Conservation (phyloP, 1,140 invertebrate genomes). For the Pseudomyrmex flavicornis region DNA sequence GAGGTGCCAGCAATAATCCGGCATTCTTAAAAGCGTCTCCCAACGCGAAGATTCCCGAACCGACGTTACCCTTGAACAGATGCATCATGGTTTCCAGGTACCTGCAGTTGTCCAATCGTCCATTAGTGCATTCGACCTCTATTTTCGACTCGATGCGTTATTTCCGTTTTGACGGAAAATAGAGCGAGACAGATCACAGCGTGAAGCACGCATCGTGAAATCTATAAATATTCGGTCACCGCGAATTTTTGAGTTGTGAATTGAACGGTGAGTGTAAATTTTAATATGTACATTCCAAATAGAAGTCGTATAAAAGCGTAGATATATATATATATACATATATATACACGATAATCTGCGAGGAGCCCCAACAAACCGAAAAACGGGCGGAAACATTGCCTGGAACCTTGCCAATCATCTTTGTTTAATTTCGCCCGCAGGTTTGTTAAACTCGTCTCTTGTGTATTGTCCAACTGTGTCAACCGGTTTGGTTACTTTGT, state of each 20-base stretch:
- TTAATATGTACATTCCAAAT: slow-evolving; percentile 1
- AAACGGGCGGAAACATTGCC: background rate
- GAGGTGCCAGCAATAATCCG: slow-evolving; percentile 88
- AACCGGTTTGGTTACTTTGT: background rate
- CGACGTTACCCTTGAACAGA: slow-evolving; percentile 91
- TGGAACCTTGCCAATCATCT: background rate
- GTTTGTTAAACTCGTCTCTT: background rate
- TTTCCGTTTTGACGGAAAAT: background rate
- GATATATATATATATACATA: background rate
- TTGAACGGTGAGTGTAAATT: background rate
- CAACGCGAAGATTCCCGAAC: slow-evolving; percentile 91
- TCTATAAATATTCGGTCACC: background rate
- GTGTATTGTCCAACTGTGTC: background rate
- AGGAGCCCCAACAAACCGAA: background rate
- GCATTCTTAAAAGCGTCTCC: slow-evolving; percentile 92
- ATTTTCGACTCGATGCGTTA: slow-evolving; percentile 4
- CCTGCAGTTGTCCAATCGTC: slow-evolving; percentile 81
- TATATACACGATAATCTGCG: too few species aligned
- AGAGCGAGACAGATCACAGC: background rate
- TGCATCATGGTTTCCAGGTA: slow-evolving; percentile 91
- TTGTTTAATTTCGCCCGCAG: background rate
- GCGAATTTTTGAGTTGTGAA: background rate
- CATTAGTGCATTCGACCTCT: slow-evolving; percentile 18
- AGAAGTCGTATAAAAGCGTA: background rate
- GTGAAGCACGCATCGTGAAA: background rate